Percentiles rank a stretch among this genome's conserved stretches.
These are phyloP conservation scores for Heliconius nattereri DNA, from an alignment of 1,140 invertebrate species.

Conservation along the genomic window DNA sequence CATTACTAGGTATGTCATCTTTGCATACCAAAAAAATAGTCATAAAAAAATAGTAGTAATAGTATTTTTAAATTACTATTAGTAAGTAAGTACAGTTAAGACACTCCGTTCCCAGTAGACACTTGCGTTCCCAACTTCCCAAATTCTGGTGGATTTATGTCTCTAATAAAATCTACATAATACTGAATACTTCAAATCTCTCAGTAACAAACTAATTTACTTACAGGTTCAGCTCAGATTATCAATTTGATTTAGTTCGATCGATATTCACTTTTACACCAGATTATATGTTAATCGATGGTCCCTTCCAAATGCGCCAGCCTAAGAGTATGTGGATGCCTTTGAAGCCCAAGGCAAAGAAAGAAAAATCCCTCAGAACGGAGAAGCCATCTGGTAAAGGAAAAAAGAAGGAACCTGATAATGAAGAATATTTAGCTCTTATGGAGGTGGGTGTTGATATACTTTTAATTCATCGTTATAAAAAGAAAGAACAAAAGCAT, in stretches of 20 bases:
- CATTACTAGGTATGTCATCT: no score
- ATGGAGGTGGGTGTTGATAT: slow-evolving; percentile 46
- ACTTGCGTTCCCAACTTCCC: no score
- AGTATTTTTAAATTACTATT: no score
- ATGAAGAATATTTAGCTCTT: slow-evolving; percentile 64
- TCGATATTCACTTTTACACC: slow-evolving; percentile 66
- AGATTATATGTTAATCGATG: slow-evolving; percentile 58
- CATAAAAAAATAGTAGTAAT: no score
- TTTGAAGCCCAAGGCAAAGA: slow-evolving; percentile 51
- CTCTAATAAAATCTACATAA: no score
- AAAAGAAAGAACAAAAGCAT: no score
- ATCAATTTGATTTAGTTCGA: slow-evolving; percentile 66
- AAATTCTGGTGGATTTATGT: no score
- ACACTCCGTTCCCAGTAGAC: no score
- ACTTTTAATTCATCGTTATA: background rate
- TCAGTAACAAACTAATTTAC: no score
- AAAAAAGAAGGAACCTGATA: slow-evolving; percentile 62
- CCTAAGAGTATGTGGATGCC: slow-evolving; percentile 59
- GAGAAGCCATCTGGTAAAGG: slow-evolving; percentile 48
- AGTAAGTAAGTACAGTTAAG: no score
- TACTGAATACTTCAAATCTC: no score
- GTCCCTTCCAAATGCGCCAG: slow-evolving; percentile 55
- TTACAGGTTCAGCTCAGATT: slow-evolving; percentile 69
- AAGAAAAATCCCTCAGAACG: slow-evolving; percentile 55
- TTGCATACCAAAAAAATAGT: no score